These are phyloP conservation scores for Pachymerium ferrugineum DNA, from an alignment of 2,888 invertebrate genomes.

Conservation along the genomic window DNA sequence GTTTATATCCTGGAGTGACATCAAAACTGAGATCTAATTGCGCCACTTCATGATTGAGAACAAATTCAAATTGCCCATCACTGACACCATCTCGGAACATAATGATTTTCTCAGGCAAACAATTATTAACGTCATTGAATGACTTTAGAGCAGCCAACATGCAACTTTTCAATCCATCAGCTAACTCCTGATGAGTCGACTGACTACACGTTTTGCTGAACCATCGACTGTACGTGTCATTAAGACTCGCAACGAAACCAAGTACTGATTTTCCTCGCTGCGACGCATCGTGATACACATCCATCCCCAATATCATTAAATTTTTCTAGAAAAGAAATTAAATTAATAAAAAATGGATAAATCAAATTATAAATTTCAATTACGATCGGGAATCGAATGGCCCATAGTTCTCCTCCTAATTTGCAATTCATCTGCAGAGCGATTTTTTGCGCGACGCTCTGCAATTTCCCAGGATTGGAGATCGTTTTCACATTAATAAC, in stretches of 20 bases:
- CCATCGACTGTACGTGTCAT: constrained; percentile 27
- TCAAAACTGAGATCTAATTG: constrained; percentile 60
- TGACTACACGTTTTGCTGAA: constrained; percentile 28
- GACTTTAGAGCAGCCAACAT: constrained; percentile 61
- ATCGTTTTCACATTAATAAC: constrained; percentile 47
- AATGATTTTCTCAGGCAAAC: constrained; percentile 70
- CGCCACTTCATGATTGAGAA: constrained; percentile 43
- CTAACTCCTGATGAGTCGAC: constrained; percentile 30
- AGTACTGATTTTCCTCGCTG: constrained; percentile 10
- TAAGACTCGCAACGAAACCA: constrained; percentile 34
- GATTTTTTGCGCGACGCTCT: constrained; percentile 72
- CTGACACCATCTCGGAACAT: constrained; percentile 91
- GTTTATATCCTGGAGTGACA: constrained; percentile 54
- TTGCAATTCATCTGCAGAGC: constrained; percentile 91
- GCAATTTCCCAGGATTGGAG: neutral
- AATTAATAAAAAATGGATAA: constrained; percentile 1
- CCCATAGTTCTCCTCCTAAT: constrained; percentile 87
- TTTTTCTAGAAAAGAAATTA: constrained; percentile 56
- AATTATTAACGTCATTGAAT: constrained; percentile 51
- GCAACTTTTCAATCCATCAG: constrained; percentile 5
- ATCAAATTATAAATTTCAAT: constrained; percentile 55
- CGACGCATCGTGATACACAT: constrained; percentile 52
- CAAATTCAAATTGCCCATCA: constrained; percentile 57
- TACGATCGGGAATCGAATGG: constrained; percentile 69
- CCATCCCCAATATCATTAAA: constrained; percentile 70